Evolutionary conservation across 2,113 vertebrate genomes (phyloP), one percentile per base, ranked within the genome.

Genomic region (Aythya baeri): DNA sequence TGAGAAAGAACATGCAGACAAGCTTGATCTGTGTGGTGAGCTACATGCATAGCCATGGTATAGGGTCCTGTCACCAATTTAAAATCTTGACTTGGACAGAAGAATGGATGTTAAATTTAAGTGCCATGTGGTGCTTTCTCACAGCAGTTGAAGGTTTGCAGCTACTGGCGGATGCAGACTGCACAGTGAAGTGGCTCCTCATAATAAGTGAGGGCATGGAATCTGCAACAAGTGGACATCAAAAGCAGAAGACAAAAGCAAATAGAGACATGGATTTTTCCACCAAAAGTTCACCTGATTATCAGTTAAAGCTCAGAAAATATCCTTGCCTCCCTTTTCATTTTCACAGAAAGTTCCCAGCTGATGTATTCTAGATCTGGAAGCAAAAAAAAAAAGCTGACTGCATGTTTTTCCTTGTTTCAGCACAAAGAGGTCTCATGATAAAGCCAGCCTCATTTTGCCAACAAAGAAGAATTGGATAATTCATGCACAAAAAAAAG

Each of bases 81-180:
- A 95, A 93, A 86, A 71, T 31, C 14, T 70, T 61, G 88, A 93
- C 68, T 43, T 61, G 93, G 79, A 54, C 88, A 88, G 57, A 90
- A 81, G 25, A 49, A 46, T 11, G 26, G 29, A 44, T n/a, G 32
- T 59, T 81, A 81, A 86, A 80, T 44, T 12, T 80, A 91, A 88
- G 80, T 84, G 72, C 68, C 63, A 83, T 54, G 8, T 27, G 55
- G 38, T 63, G 85, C 65, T 94, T 86, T 75, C 65, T 86, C 68
- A 22, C 82, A 94, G 75, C 59, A 83, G 76, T 13, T 23, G 36
- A 81, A 96, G 36, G 46, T 77, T 17, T 74, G 65, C 59, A 81
- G 61, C 38, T 65, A 80, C 59, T 80, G 68, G 65, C 44, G 55
- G 87, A 89, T 38, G 61, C 36, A 66, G 44, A n/a, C 44, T 38